Percentiles rank a stretch among this genome's conserved stretches.
Conservation (phyloP, 2,113 vertebrate species). For the Aldabrachelys gigantea region DNA sequence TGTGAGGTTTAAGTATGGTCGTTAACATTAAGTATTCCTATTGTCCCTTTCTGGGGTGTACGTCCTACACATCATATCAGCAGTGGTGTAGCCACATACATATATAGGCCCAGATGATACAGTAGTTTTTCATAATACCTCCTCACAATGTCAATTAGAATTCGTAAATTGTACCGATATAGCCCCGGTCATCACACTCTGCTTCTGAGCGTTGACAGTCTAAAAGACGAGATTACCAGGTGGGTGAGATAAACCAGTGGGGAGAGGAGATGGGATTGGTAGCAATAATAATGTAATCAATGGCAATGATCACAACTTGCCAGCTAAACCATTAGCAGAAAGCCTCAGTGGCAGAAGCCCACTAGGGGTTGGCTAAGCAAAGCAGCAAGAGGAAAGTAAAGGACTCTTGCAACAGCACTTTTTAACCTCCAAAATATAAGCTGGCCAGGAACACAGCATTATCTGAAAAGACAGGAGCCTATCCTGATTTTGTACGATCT, state of each 20-base stretch:
- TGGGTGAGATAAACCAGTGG: background rate
- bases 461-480: background rate
- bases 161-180: background rate
- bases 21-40: background rate
- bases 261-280: background rate
- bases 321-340: background rate
- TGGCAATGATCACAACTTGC: background rate
- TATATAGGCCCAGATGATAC: background rate
- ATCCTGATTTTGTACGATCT: rapidly evolving
- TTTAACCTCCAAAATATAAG: background rate
- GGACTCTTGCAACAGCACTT: background rate
- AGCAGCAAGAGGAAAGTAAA: background rate
- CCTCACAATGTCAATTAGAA: background rate
- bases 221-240: background rate
- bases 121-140: background rate
- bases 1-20: background rate
- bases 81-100: background rate
- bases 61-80: background rate
- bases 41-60: background rate
- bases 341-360: background rate
- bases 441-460: background rate
- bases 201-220: background rate
- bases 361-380: background rate
- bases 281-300: background rate
- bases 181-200: background rate